Percentiles rank a stretch among this genome's conserved stretches.
These are phyloP conservation scores for Aleiodes leptofemur DNA, from an alignment of 2,888 invertebrate species.

Conservation along the genomic window DNA sequence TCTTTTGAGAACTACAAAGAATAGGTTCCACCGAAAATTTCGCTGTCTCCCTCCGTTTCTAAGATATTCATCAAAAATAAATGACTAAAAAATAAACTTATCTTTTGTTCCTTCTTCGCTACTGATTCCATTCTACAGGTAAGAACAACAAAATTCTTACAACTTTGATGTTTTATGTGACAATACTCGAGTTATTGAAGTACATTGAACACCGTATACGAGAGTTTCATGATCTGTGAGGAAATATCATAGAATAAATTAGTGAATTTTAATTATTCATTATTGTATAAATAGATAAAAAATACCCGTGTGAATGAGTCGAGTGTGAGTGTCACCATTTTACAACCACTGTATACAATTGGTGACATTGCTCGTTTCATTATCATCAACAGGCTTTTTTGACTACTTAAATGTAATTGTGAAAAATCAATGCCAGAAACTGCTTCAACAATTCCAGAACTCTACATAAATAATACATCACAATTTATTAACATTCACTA, in stretches of 20 bases:
- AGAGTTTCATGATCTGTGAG: slow-evolving; percentile 35
- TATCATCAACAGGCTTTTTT: slow-evolving; percentile 51
- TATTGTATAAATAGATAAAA: not conserved
- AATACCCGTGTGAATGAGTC: slow-evolving; percentile 20
- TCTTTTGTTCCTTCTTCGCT: no score
- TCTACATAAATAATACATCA: slow-evolving; percentile 45
- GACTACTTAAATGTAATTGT: slow-evolving; percentile 7
- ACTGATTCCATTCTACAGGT: no score
- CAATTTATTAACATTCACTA: not conserved
- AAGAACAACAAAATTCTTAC: no score
- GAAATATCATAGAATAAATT: not conserved
- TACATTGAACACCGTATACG: slow-evolving; percentile 32
- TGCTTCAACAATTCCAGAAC: slow-evolving; percentile 46
- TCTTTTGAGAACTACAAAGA: no score
- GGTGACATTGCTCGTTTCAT: slow-evolving; percentile 46
- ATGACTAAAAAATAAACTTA: no score
- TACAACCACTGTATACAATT: slow-evolving; percentile 52
- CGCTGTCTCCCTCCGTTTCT: no score
- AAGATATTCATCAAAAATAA: no score
- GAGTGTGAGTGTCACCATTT: slow-evolving; percentile 27
- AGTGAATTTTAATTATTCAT: not conserved
- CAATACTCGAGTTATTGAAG: not conserved
- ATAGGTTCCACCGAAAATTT: no score
- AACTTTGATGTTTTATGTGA: no score
- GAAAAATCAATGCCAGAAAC: slow-evolving; percentile 56